Percentiles rank a stretch among this genome's conserved stretches.
phyloP scores from a whole-genome alignment of 2,113 vertebrate species.

The Anhinga rufa region DNA sequence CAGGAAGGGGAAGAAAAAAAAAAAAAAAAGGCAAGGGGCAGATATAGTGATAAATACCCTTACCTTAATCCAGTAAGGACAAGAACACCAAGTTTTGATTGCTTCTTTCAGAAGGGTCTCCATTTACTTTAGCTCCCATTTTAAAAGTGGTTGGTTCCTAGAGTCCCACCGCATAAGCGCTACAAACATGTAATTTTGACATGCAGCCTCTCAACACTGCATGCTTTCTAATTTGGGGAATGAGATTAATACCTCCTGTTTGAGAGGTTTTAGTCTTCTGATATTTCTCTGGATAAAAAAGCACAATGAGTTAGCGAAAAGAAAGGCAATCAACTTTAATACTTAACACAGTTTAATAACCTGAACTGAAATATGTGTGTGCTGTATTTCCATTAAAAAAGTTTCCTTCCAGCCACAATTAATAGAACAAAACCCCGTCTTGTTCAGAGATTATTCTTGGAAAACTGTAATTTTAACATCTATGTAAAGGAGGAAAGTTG shows the following conservation, averaged over 20 bases:
- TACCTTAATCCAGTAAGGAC: constrained; percentile 29
- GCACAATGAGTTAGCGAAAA: constrained; percentile 42
- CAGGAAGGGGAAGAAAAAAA: not conserved
- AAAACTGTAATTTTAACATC: constrained; percentile 64
- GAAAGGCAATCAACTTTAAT: constrained; percentile 52
- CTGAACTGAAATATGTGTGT: constrained; percentile 52
- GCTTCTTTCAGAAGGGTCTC: not conserved
- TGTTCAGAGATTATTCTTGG: constrained; percentile 69
- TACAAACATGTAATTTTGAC: constrained; percentile 46
- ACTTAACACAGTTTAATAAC: constrained; percentile 63
- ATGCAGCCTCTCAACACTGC: constrained; percentile 44
- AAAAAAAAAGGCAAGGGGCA: not conserved
- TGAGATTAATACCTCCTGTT: constrained; percentile 61
- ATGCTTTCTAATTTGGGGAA: constrained; percentile 67
- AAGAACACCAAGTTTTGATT: not conserved
- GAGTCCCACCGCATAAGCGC: not conserved
- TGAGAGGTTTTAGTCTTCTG: constrained; percentile 66
- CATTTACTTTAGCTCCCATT: not conserved
- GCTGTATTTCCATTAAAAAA: constrained; percentile 59
- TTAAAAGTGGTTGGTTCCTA: not conserved
- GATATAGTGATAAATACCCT: not conserved
- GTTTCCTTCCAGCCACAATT: constrained; percentile 70
- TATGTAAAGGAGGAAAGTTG: constrained; percentile 49
- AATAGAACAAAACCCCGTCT: constrained; percentile 67
- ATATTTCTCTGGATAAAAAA: constrained; percentile 60